Evolutionary conservation across 2,888 invertebrate species (phyloP).

Genomic region (Ormyrus rosae): DNA sequence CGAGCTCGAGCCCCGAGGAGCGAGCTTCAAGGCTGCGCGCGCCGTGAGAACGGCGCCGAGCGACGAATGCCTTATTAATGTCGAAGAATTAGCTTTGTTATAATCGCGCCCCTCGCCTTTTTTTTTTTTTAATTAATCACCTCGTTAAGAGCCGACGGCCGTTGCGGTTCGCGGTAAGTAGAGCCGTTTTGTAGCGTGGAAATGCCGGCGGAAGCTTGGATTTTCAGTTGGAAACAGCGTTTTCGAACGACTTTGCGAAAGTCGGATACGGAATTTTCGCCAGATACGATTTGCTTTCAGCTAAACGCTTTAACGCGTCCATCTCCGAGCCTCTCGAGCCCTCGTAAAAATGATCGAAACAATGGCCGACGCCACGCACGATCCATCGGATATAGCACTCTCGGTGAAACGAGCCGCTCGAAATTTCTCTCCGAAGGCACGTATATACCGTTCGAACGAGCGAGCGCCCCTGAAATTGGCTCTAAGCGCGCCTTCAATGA

Average conservation of each 20-base stretch:
- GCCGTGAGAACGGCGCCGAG: not conserved
- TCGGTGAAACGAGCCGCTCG: not conserved
- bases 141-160: not conserved
- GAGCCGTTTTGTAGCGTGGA: not conserved
- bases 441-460: not conserved
- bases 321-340: no score
- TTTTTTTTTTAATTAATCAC: conserved; percentile 32
- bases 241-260: no score
- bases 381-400: no score
- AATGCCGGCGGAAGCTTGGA: not conserved
- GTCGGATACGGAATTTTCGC: no score
- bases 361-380: no score
- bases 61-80: conserved; percentile 35
- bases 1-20: no score
- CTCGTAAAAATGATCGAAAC: no score
- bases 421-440: not conserved
- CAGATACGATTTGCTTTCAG: no score
- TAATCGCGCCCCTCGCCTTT: not conserved
- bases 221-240: no score
- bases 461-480: not conserved
- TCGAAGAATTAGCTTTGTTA: conserved; percentile 34
- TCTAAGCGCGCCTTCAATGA: not conserved
- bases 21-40: conserved; percentile 39
- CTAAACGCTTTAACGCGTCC: not conserved
- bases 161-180: not conserved